These are phyloP conservation scores for Bombus impatiens DNA, from an alignment of 1,140 invertebrate genomes.

Conservation along the genomic window DNA sequence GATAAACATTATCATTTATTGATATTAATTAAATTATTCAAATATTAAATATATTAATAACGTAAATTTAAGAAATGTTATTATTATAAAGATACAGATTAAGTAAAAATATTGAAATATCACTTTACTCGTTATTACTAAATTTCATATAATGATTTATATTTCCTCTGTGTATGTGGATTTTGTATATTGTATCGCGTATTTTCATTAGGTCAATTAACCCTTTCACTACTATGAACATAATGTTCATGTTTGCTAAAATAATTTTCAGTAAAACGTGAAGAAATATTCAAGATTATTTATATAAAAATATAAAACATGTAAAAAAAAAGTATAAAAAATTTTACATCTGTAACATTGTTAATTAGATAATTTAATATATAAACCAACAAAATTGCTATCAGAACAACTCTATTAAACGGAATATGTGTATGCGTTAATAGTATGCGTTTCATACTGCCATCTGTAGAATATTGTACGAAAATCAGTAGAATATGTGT, in stretches of 20 bases:
- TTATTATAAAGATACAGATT: no score
- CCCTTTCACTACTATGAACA: not conserved
- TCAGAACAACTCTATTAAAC: not conserved
- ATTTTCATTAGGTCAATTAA: not conserved
- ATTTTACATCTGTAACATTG: not conserved
- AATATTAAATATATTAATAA: no score
- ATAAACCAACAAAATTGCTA: not conserved
- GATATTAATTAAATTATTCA: no score
- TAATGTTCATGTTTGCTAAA: not conserved
- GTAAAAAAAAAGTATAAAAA: not conserved
- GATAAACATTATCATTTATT: no score
- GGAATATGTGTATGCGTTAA: not conserved
- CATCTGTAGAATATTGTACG: not conserved
- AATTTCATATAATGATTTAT: no score
- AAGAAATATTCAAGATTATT: not conserved
- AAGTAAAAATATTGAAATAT: no score
- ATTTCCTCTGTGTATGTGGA: not conserved
- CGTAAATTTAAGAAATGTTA: no score
- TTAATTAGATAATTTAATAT: not conserved
- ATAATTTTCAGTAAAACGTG: not conserved
- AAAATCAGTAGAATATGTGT: not conserved
- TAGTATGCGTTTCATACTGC: not conserved
- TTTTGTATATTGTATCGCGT: not conserved
- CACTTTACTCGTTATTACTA: no score
- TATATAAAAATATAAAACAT: not conserved